Base-by-base conservation (phyloP, 1,140 invertebrate species). In the Sarcophaga peregrina region DNA sequence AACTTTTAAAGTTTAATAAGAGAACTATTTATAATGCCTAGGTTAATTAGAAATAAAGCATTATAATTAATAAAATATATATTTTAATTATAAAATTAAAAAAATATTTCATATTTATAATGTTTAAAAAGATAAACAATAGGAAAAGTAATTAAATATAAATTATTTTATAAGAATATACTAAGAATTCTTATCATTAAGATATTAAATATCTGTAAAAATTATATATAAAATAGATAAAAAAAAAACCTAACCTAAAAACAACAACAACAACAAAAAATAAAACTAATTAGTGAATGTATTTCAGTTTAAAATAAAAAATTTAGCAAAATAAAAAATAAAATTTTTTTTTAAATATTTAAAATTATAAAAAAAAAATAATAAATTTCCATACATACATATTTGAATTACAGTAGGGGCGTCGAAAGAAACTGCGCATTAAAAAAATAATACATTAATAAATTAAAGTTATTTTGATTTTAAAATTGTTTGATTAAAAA, bases 141-240 rank as follows among this genome's bases (percentile, higher is more conserved):
- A 76, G n/a, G n/a, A 7, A 47, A 17, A 72, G n/a, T n/a, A 47
- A 76, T 75, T 47, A 15, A 58, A 46, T 46, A 45, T 62, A 62
- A 25, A 72, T 25, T 17, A 17, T 25, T 20, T 54, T 10, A 45
- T 48, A n/a, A 76, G 47, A 76, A 8, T 20, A 78, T 20, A 52
- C 48, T 78, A 78, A 78, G 10, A n/a, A 78, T 37, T 50, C 75
- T 78, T 78, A 78, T 78, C 75, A 78, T 78, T 78, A 78, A 78
- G 75, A 78, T 78, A 78, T 78, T 78, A 50, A 78, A 78, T 78
- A 78, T 78, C 75, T 78, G 75, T 78, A 78, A 78, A 37, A 78
- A 78, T 78, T 10, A 17, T 78, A 78, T 15, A 68, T 15, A n/a
- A 58, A 58, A 58, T 15, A 68, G 20, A 68, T 25, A 1, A 58